Conservation (phyloP, 2,797 vertebrate species). For the Chelmon rostratus region DNA sequence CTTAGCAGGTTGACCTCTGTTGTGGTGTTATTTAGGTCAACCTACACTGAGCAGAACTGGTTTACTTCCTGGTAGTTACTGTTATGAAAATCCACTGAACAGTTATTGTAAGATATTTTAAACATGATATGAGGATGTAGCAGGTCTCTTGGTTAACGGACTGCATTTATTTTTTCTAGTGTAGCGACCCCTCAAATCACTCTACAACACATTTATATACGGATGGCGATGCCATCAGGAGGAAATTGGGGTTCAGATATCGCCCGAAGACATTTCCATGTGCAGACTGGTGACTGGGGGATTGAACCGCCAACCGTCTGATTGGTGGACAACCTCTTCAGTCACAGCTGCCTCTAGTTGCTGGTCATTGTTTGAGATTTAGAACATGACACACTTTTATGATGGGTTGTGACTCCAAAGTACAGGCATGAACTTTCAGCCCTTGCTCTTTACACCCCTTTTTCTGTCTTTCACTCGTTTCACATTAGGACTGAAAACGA, state of each 20-base stretch:
- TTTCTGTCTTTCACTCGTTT: neutral
- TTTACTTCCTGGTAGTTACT: neutral
- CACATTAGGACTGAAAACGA: neutral
- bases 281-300: too few species aligned
- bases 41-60: neutral
- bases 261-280: too few species aligned
- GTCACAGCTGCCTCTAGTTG: neutral
- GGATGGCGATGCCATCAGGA: too few species aligned
- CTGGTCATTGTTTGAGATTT: neutral
- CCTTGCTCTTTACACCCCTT: neutral
- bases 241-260: too few species aligned
- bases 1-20: neutral
- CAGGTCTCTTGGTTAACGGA: too few species aligned
- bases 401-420: neutral
- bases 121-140: neutral
- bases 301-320: too few species aligned
- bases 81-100: neutral
- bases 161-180: too few species aligned
- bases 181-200: too few species aligned
- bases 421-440: neutral
- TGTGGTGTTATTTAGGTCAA: slow-evolving; percentile 28
- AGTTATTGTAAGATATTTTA: neutral
- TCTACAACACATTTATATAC: too few species aligned
- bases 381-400: neutral
- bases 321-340: too few species aligned